A percentile compares a stretch with the other conserved stretches of the same genome.
Evolutionary conservation across 2,797 vertebrate species (phyloP).

Genomic region (Xiphophorus birchmanni): DNA sequence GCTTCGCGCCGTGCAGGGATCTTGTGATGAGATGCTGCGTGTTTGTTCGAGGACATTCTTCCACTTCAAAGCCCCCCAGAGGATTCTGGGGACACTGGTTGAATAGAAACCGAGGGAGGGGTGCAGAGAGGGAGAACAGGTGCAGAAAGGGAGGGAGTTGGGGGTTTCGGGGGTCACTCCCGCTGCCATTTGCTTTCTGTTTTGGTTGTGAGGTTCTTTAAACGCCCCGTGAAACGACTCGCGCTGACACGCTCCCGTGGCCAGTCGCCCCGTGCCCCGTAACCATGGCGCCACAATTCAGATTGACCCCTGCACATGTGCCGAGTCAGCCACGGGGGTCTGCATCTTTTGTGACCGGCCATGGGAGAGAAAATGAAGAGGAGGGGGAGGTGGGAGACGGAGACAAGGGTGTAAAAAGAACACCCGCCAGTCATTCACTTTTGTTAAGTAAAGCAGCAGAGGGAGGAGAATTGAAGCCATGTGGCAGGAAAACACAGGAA

Average conservation of each 20-base stretch:
- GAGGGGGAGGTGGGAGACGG: conserved; percentile 47
- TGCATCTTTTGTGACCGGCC: conserved; percentile 75
- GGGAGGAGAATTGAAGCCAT: conserved; percentile 48
- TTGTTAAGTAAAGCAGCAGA: conserved; percentile 68
- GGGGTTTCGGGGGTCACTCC: conserved; percentile 60
- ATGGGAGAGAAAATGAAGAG: conserved; percentile 46
- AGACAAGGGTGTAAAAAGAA: conserved; percentile 73
- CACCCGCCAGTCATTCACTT: conserved; percentile 69
- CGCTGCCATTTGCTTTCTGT: conserved; percentile 83
- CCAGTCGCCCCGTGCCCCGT: conserved; percentile 63
- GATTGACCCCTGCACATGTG: conserved; percentile 83
- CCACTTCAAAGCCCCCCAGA: conserved; percentile 77
- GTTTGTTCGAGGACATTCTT: conserved; percentile 77
- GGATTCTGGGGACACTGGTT: conserved; percentile 76
- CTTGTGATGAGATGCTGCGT: conserved; percentile 64
- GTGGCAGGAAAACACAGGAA: conserved; percentile 30
- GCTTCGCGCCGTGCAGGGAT: conserved; percentile 51
- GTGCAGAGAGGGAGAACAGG: conserved; percentile 73
- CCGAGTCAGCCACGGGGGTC: conserved; percentile 76
- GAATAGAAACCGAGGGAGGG: conserved; percentile 71
- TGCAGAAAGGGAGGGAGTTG: conserved; percentile 70
- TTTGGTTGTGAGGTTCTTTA: conserved; percentile 65
- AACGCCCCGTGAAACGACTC: conserved; percentile 74
- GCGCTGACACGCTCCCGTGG: conserved; percentile 72
- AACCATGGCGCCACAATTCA: conserved; percentile 77